Base-by-base conservation (phyloP, 2,888 invertebrate species). In the Dolomedes plantarius region DNA sequence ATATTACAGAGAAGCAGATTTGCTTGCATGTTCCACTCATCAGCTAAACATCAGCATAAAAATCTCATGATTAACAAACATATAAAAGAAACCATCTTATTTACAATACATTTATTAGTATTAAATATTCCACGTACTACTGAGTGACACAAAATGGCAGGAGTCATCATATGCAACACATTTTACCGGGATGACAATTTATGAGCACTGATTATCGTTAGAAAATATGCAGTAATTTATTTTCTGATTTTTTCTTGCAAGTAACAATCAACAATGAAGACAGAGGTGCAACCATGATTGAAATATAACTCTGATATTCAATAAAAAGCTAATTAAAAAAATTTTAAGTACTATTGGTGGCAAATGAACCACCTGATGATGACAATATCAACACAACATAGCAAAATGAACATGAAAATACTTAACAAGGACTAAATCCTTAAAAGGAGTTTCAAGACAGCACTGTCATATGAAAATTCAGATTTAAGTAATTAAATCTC, bases 81-180 rank as follows among this genome's bases (percentile, higher is more conserved):
- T 77, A 74, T 36, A 76, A 85, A 73, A 73, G 74, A 81, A 81
- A 74, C 64, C 68, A 39, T 75, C 74, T 56, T 81, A 74, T 81
- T 74, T 74, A 39, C 77, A 85, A 16, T 78, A 85, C 77, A 62
- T 67, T 23, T 71, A 31, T 41, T 32, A 50, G 23, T 74, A 79
- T 83, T 69, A 29, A 65, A 64, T 68, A 75, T 62, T 69, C 23
- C 28, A 41, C 41, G 31, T 75, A 62, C 76, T 50, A 77, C 28
- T 56, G 27, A 76, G 46, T 71, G 71, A 77, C 72, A 83, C 32
- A 85, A 85, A 85, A 85, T 85, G 83, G 83, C 83, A 85, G 83
- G 83, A 85, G 77, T 85, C 77, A 62, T 77, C 67, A 65, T 77
- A 83, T 85, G 83, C 83, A 85, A 32, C 65, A 56, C 73, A 73